These are phyloP conservation scores for Archilochus colubris DNA, from an alignment of 2,113 vertebrate genomes.

Conservation along the genomic window DNA sequence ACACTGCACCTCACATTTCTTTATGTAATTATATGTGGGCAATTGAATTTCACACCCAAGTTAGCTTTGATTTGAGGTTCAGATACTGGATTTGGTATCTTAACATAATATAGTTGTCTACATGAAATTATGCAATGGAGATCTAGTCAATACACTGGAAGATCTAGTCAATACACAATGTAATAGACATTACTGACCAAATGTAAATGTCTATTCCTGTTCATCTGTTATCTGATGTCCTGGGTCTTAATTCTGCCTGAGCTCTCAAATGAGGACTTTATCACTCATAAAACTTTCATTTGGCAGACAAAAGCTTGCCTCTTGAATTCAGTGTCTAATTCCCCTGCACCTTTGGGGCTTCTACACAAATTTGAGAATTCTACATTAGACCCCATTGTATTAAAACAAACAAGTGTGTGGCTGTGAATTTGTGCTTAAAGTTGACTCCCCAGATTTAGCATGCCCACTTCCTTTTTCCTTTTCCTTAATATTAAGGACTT, in stretches of 20 bases:
- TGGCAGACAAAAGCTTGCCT: background rate
- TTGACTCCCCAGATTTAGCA: background rate
- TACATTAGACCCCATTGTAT: background rate
- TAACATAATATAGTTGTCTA: background rate
- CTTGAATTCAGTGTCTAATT: background rate
- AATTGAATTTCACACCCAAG: background rate
- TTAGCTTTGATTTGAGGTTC: background rate
- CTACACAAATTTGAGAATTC: background rate
- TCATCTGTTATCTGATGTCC: background rate
- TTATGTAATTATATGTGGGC: background rate
- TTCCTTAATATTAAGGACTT: constrained; percentile 41
- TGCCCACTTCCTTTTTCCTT: background rate
- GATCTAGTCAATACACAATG: background rate
- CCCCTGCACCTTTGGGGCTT: background rate
- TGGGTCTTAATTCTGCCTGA: background rate
- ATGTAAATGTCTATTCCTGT: background rate
- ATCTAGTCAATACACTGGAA: background rate
- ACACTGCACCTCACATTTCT: background rate
- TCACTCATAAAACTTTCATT: background rate
- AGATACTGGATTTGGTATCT: background rate
- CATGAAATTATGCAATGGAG: background rate
- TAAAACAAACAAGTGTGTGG: background rate
- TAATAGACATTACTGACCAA: background rate
- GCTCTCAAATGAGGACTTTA: no score
- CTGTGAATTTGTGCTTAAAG: background rate